These are phyloP conservation scores for Elachura formosa DNA, from an alignment of 2,113 vertebrate genomes.

Conservation along the genomic window DNA sequence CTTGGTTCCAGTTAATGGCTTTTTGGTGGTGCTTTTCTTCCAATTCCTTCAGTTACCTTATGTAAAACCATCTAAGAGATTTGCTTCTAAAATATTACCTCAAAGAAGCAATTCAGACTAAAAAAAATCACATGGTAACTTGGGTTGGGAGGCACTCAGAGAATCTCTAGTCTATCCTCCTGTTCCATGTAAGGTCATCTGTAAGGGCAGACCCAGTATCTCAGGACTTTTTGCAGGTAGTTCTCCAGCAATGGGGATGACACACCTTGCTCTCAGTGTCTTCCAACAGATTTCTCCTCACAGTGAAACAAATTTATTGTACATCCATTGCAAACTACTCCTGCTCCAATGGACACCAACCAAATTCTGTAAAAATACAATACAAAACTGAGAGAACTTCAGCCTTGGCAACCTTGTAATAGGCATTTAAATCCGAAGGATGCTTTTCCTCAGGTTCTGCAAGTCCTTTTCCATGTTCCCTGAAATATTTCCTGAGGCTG, in stretches of 20 bases:
- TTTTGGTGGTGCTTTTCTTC: not conserved
- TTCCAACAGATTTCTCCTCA: not conserved
- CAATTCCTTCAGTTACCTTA: not conserved
- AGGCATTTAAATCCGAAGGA: not conserved
- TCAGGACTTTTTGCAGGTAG: not conserved
- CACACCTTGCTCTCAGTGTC: not conserved
- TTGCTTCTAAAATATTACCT: not conserved
- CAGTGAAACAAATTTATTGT: not conserved
- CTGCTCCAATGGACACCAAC: not conserved
- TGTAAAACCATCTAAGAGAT: not conserved
- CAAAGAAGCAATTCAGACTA: not conserved
- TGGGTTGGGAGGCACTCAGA: not conserved
- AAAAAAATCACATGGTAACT: not conserved
- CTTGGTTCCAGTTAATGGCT: not conserved
- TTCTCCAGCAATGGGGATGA: fast-evolving
- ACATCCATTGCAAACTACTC: not conserved
- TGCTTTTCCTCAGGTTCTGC: fast-evolving
- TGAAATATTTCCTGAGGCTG: not conserved
- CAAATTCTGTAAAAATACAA: not conserved
- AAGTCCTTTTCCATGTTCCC: not conserved
- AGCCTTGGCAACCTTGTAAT: not conserved
- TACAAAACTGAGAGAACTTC: not conserved
- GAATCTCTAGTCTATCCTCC: not conserved
- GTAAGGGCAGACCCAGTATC: not conserved
- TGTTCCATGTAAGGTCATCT: not conserved